phyloP scores from a whole-genome alignment of 2,113 vertebrate genomes.

The Anseranas semipalmata region DNA sequence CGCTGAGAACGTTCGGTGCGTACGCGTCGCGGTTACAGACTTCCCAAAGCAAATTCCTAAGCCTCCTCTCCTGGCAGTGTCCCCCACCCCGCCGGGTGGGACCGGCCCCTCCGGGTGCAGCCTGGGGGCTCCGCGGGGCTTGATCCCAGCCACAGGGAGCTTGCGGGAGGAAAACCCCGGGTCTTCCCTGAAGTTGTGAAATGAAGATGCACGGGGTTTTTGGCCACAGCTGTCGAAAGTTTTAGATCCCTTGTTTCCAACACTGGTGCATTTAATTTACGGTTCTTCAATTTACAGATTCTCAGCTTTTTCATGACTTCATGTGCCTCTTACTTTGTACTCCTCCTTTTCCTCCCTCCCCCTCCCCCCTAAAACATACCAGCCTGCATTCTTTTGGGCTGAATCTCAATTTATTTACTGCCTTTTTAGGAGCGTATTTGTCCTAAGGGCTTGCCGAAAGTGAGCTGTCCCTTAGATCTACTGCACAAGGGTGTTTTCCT shows the following conservation, averaged over 20 bases:
- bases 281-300: conserved; percentile 30
- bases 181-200: neutral
- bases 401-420: conserved; percentile 29
- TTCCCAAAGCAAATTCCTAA: neutral
- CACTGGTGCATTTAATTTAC: neutral
- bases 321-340: conserved; percentile 11
- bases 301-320: neutral
- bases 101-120: neutral
- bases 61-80: neutral
- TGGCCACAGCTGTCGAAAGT: neutral
- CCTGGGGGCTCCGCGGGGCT: neutral
- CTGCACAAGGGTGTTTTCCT: neutral
- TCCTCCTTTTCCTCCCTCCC: neutral
- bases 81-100: neutral
- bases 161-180: neutral
- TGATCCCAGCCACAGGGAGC: neutral
- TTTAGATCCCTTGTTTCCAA: neutral
- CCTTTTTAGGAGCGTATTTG: conserved; percentile 8
- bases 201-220: neutral
- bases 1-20: neutral
- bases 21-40: neutral
- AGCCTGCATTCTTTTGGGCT: neutral
- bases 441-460: neutral
- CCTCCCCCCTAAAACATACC: neutral
- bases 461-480: neutral